Evolutionary conservation across 1,140 invertebrate species (phyloP), one percentile per base, ranked within the genome.

Genomic region (Colletes gigas): DNA sequence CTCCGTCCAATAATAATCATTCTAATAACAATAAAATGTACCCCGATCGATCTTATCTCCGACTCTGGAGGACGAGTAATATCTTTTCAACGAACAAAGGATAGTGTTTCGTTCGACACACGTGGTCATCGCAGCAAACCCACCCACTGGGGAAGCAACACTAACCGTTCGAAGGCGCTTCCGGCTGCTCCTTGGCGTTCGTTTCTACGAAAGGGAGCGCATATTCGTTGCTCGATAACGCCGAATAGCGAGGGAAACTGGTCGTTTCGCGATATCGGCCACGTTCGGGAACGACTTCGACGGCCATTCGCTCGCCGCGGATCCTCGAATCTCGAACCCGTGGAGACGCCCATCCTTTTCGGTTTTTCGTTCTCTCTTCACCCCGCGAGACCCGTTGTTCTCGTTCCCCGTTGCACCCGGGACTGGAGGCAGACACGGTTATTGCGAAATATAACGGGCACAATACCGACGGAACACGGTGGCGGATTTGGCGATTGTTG

Each of bases 191-290:
- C 21, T 17, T 6, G 21, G n/a, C 15, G 39, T 39, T n/a, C 9
- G 12, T 19, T 47, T 15, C 10, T 6, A 14, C 41, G 8, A 10
- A 44, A 10, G 8, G 14, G 50, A 19, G 14, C 19, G 5, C 1
- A 9, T 30, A 30, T 54, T 17, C 47, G 5, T 8, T n/a, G 15
- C 17, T 63, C 67, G 82, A 83, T 80, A 83, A 84, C 70, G 55
- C 17, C 19, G 59, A 9, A 50, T 44, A 83, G 74, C 54, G 44
- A 41, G n/a, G 59, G 21, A 75, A 82, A 84, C 84, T 69, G 82
- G 68, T 84, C 83, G 69, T 85, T 85, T 30, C 78, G 50, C 73
- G 84, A 81, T 85, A 85, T 85, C 75, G 78, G 65, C 41, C 44
- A 50, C 63, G 80, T 70, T 70, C 30, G 83, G 52, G 19, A 73